Evolutionary conservation across 2,888 invertebrate species (phyloP).

Genomic region (Diadegma fenestrale): DNA sequence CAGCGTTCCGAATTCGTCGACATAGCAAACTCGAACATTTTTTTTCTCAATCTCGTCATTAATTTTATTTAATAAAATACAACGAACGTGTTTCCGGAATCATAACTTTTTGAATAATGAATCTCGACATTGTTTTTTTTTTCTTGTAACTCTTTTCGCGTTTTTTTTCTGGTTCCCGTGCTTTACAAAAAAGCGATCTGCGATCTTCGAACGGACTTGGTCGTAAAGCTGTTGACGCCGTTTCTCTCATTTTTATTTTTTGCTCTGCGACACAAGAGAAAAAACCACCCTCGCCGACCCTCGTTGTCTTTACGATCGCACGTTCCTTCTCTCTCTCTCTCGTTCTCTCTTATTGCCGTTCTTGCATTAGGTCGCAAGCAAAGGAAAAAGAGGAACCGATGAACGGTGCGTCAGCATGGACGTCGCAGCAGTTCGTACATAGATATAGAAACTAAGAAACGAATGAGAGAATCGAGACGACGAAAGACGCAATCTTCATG

Average conservation of each 20-base stretch:
- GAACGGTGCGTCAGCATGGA: constrained; percentile 54
- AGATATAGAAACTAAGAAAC: constrained; percentile 16
- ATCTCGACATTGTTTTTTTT: neutral
- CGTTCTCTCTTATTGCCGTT: constrained; percentile 9
- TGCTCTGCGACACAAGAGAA: constrained; percentile 47
- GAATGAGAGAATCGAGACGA: neutral
- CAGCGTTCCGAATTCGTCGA: neutral
- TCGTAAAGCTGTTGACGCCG: constrained; percentile 64
- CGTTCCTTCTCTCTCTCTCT: constrained; percentile 34
- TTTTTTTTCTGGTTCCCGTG: neutral
- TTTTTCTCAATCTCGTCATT: neutral
- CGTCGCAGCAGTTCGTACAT: constrained; percentile 1
- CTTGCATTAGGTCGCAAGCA: constrained; percentile 53
- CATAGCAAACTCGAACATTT: neutral
- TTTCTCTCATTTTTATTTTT: constrained; percentile 31
- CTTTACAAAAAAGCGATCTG: constrained; percentile 38
- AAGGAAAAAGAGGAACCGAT: neutral
- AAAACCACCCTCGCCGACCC: constrained; percentile 57
- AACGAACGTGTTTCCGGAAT: neutral
- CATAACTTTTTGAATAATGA: neutral
- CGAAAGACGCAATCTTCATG: constrained; percentile 7
- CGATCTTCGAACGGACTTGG: constrained; percentile 41
- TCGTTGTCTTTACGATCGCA: constrained; percentile 64
- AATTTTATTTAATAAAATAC: neutral
- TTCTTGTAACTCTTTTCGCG: neutral